Percentiles rank a stretch among this genome's conserved stretches.
Evolutionary conservation across 2,797 vertebrate species (phyloP).

Genomic region (Smutsia temminckii): DNA sequence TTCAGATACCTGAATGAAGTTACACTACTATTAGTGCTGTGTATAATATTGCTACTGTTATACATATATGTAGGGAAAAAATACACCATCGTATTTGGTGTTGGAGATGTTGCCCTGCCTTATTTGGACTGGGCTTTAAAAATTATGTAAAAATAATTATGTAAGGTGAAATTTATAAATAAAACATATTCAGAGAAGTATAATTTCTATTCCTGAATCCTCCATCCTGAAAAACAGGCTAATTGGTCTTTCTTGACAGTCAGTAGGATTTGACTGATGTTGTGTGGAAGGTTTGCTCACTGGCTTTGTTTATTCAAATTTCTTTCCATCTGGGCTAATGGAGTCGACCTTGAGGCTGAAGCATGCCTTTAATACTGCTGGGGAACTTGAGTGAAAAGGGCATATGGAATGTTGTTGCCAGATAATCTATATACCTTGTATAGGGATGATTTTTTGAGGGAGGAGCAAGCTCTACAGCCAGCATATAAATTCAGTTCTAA

Average conservation of each 20-base stretch:
- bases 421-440: neutral
- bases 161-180: neutral
- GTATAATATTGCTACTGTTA: no score
- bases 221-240: slow-evolving; percentile 18
- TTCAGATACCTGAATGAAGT: no score
- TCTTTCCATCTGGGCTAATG: slow-evolving; percentile 31
- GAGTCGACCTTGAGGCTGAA: slow-evolving; percentile 47
- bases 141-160: slow-evolving; percentile 4
- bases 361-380: neutral
- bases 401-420: neutral
- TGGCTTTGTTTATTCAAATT: slow-evolving; percentile 60
- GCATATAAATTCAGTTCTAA: neutral
- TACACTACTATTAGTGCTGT: no score
- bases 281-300: slow-evolving; percentile 49
- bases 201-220: neutral
- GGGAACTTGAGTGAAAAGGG: neutral
- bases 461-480: neutral
- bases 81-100: no score
- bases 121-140: neutral
- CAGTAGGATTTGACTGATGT: slow-evolving; percentile 57
- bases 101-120: neutral
- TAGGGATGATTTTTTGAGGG: neutral
- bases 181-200: neutral
- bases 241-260: slow-evolving; percentile 55
- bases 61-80: no score